Percentiles rank a stretch among this genome's conserved stretches.
Conservation (phyloP, 2,888 invertebrate genomes). For the Limulus polyphemus region DNA sequence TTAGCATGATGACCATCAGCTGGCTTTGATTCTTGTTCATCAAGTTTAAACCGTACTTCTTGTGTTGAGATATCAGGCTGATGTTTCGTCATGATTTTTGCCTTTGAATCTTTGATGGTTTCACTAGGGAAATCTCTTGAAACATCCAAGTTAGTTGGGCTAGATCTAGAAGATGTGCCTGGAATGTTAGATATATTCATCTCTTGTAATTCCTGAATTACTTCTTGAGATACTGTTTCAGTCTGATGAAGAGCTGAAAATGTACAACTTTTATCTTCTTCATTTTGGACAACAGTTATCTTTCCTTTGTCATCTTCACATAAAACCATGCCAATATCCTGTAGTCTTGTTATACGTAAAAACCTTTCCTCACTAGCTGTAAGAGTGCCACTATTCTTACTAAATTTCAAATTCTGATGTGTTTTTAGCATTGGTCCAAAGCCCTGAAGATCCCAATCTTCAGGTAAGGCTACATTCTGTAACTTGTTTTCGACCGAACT, state of each 20-base stretch:
- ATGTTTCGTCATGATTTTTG: not conserved
- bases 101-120: not conserved
- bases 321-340: no score
- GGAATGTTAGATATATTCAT: slow-evolving; percentile 14
- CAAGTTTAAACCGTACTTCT: slow-evolving; percentile 20
- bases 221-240: slow-evolving; percentile 16
- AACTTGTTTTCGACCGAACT: slow-evolving; percentile 32
- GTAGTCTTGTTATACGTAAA: no score
- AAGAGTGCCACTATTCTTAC: no score
- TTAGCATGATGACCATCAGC: no score
- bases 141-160: not conserved
- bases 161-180: slow-evolving; percentile 1
- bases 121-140: not conserved
- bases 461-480: slow-evolving; percentile 46
- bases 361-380: no score
- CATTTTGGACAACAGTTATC: no score
- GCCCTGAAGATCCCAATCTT: slow-evolving; percentile 65
- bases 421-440: slow-evolving; percentile 53
- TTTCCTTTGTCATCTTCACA: no score
- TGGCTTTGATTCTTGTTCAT: slow-evolving; percentile 6
- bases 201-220: slow-evolving; percentile 18
- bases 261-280: no score
- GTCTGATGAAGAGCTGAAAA: slow-evolving; percentile 17
- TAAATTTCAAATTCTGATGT: slow-evolving; percentile 29
- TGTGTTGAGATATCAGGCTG: slow-evolving; percentile 4